A percentile compares a stretch with the other conserved stretches of the same genome.
Conservation (phyloP, 2,113 vertebrate genomes). For the Scytalopus superciliaris region DNA sequence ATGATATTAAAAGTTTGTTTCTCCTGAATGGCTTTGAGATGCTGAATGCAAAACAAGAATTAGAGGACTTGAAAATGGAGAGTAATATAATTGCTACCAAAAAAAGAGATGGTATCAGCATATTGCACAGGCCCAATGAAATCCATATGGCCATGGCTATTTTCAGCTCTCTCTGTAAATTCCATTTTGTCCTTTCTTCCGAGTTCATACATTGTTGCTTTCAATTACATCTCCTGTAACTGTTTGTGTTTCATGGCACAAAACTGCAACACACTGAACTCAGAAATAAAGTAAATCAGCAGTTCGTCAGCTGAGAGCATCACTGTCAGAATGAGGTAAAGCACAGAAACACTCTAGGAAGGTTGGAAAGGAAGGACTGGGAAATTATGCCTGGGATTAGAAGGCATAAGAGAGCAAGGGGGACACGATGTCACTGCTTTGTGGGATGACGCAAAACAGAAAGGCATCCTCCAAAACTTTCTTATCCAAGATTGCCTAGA, state of each 20-base stretch:
- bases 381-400: too few relatives aligned
- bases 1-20: slow-evolving; percentile 53
- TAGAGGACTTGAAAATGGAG: slow-evolving; percentile 40
- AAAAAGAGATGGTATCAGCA: background rate
- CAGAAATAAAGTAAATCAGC: background rate
- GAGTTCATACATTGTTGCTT: background rate
- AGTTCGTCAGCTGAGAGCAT: background rate
- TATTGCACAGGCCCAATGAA: background rate
- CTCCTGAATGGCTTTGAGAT: slow-evolving; percentile 55
- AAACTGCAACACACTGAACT: background rate
- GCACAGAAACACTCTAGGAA: background rate
- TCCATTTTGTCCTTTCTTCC: background rate
- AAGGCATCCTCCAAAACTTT: background rate
- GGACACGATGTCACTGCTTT: background rate
- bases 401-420: rapidly evolving
- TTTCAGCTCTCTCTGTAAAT: background rate
- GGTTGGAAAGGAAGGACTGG: rapidly evolving
- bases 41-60: slow-evolving; percentile 62
- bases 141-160: background rate
- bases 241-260: background rate
- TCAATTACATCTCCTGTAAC: background rate
- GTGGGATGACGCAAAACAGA: background rate
- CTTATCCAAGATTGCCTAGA: background rate
- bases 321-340: background rate
- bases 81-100: slow-evolving; percentile 30